phyloP scores from a whole-genome alignment of 2,113 vertebrate genomes.

The Cyprinus carpio region DNA sequence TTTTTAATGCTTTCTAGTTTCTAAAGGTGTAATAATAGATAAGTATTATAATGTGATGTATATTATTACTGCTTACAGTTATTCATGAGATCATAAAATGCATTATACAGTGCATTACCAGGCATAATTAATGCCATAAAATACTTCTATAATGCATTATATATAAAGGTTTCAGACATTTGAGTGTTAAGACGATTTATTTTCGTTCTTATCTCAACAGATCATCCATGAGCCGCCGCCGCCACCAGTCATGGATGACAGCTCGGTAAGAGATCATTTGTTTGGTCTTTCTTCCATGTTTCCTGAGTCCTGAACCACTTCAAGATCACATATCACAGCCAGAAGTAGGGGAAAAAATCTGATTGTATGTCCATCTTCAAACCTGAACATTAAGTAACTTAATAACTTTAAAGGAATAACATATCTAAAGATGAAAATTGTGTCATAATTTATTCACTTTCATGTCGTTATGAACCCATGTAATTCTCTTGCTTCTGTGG shows the following conservation, averaged over 20 bases:
- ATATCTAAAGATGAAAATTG: not conserved
- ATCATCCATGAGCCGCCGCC: slow-evolving; percentile 76
- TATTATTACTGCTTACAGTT: too few relatives aligned
- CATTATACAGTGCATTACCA: too few relatives aligned
- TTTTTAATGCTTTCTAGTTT: too few relatives aligned
- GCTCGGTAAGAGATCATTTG: slow-evolving; percentile 65
- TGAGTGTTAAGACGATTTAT: not conserved
- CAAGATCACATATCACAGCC: not conserved
- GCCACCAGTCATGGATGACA: slow-evolving; percentile 68
- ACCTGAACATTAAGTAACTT: not conserved
- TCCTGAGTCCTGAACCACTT: not conserved
- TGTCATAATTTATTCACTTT: not conserved
- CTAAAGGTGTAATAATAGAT: too few relatives aligned
- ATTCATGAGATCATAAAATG: too few relatives aligned
- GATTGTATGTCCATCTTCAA: not conserved
- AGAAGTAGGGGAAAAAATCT: not conserved
- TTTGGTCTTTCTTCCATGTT: not conserved
- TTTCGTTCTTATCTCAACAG: slow-evolving; percentile 58
- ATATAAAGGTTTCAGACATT: too few relatives aligned
- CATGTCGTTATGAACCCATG: not conserved
- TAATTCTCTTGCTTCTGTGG: not conserved
- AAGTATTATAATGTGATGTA: too few relatives aligned
- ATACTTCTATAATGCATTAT: too few relatives aligned
- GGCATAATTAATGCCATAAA: too few relatives aligned
- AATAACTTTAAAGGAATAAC: not conserved